A percentile compares a stretch with the other conserved stretches of the same genome.
These are phyloP conservation scores for Euschistus heros DNA, from an alignment of 1,140 invertebrate species.

Conservation along the genomic window DNA sequence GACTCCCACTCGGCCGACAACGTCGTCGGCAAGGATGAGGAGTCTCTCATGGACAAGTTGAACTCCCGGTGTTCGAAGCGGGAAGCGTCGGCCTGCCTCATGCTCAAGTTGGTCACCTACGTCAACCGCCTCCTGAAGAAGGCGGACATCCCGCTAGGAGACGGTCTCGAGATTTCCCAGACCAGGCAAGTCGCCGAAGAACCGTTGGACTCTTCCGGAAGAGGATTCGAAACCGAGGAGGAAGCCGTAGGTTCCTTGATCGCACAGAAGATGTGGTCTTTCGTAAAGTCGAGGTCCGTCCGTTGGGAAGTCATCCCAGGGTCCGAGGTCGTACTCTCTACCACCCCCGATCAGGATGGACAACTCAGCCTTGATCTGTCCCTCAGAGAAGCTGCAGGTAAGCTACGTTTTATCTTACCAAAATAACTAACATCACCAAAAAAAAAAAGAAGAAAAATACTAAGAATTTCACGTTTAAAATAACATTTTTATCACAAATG, in stretches of 20 bases:
- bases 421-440: background rate
- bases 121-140: constrained; percentile 71
- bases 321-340: constrained; percentile 60
- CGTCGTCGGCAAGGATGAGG: constrained; percentile 40
- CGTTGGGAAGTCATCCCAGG: constrained; percentile 59
- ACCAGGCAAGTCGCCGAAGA: constrained; percentile 23
- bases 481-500: too few species aligned
- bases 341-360: constrained; percentile 54
- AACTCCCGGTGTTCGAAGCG: constrained; percentile 61
- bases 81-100: constrained; percentile 65
- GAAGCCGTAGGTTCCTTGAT: constrained; percentile 57
- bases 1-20: constrained; percentile 2
- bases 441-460: too few species aligned
- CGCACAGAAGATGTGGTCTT: constrained; percentile 58
- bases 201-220: constrained; percentile 27
- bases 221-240: constrained; percentile 43
- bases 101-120: constrained; percentile 65
- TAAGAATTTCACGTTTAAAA: too few species aligned
- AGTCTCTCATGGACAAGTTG: constrained; percentile 56
- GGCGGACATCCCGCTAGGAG: constrained; percentile 57
- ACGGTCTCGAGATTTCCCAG: constrained; percentile 64
- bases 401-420: background rate
- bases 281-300: constrained; percentile 55
- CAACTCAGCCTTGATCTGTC: constrained; percentile 60
- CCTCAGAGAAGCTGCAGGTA: constrained; percentile 33